Percentiles rank a stretch among this genome's conserved stretches.
phyloP scores from a whole-genome alignment of 2,797 vertebrate genomes.

The Dermochelys coriacea region DNA sequence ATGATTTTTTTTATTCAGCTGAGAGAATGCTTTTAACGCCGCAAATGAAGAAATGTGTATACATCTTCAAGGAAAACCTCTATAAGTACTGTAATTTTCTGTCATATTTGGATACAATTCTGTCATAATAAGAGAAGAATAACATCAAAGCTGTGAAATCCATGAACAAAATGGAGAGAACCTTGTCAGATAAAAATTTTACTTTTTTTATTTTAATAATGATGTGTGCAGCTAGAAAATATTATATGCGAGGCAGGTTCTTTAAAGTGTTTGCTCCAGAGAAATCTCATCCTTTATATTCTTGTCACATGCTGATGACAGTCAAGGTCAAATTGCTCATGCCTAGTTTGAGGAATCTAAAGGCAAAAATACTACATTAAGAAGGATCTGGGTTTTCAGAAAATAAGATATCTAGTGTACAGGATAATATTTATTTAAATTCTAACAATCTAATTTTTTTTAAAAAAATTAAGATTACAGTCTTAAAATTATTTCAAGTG shows the following conservation, averaged over 20 bases:
- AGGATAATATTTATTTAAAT: neutral
- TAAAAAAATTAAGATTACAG: neutral
- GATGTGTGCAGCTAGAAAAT: neutral
- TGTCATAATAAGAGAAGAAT: accelerated
- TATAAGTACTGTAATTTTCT: neutral
- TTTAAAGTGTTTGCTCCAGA: neutral
- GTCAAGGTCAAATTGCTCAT: conserved; percentile 36
- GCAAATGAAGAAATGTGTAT: neutral
- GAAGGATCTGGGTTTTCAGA: neutral
- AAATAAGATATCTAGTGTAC: neutral
- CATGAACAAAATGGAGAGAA: neutral
- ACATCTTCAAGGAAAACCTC: neutral
- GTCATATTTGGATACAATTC: neutral
- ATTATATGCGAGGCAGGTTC: neutral
- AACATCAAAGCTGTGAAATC: conserved; percentile 7
- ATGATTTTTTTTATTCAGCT: neutral
- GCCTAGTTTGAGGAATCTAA: neutral
- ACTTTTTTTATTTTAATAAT: neutral
- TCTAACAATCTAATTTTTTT: neutral
- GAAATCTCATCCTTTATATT: conserved; percentile 31
- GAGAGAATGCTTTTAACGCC: neutral
- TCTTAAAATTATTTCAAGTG: neutral
- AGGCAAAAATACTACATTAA: neutral
- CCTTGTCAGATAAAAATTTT: neutral
- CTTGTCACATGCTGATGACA: conserved; percentile 7